Base-by-base conservation (phyloP, 2,888 invertebrate genomes). In the Neoaliturus tenellus region DNA sequence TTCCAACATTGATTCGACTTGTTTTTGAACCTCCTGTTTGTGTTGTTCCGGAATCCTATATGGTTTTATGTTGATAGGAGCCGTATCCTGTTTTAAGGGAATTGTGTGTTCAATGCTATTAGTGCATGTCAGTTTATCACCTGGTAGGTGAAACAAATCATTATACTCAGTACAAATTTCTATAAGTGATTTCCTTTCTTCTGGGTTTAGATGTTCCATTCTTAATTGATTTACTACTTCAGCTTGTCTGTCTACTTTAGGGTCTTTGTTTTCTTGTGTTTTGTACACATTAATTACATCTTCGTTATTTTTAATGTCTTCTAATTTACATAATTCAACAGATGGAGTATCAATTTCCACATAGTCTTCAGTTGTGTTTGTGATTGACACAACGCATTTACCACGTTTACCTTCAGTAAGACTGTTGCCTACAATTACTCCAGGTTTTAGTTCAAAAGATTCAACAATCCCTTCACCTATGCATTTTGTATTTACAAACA, bases 1-100 rank as follows among this genome's bases (percentile, higher is more conserved):
- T 0, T 20, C 25, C 41, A 75, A 75, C 75, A 75, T 75, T 1
- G 6, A 8, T 4, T 75, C 20, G n/a, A 75, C 25, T 28, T 75
- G 75, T 28, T 75, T 75, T n/a, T 75, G n/a, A 14, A 75, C 75
- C 41, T 75, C 75, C 23, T 58, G 23, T 14, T 58, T 58, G 6
- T 58, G 58, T 28, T 20, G 8, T 58, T 58, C 58, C 23, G 58
- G 58, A 12, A 58, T 3, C 23, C 58, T 58, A 28, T 58, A 58
- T 58, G 58, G 58, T 58, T 58, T 58, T 12, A 58, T 3, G 28
- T 58, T 23, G 12, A 58, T 58, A 14, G 58, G 58, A 2, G 58
- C 23, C 23, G 58, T 58, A 23, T 58, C 23, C 8, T 23, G 23
- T 17, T 23, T 3, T 28, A 58, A 58, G 1, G 75, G 75, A 41